Evolutionary conservation across 2,113 vertebrate species (phyloP).

Genomic region (Sardina pilchardus): DNA sequence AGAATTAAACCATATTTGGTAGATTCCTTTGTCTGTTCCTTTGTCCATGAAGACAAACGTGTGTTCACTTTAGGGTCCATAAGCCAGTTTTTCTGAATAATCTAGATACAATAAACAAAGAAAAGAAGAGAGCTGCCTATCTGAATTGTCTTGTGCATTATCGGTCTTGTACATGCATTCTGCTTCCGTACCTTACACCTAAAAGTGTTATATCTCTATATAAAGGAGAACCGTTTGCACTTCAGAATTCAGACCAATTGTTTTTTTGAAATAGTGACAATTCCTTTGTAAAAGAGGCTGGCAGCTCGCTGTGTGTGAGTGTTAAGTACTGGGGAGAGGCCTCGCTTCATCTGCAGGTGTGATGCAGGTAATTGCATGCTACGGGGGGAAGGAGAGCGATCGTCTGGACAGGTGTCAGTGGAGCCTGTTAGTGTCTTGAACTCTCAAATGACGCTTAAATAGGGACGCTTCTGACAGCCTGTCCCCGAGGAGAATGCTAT

Average conservation of each 20-base stretch:
- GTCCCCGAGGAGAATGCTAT: background rate
- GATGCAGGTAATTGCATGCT: constrained; percentile 36
- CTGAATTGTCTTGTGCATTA: no score
- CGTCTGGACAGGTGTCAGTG: constrained; percentile 44
- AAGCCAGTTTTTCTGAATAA: no score
- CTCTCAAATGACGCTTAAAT: constrained; percentile 34
- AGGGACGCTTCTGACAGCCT: constrained; percentile 26
- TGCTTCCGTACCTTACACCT: no score
- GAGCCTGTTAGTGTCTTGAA: constrained; percentile 32
- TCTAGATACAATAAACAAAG: no score
- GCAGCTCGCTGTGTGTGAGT: background rate
- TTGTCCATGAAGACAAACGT: no score
- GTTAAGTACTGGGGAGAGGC: background rate
- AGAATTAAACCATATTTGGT: no score
- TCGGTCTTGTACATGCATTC: no score
- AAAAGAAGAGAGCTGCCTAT: no score
- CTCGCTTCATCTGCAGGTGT: constrained; percentile 10
- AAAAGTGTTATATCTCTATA: no score
- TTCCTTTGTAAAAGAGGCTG: background rate
- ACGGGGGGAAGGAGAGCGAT: constrained; percentile 4
- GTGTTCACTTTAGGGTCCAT: no score
- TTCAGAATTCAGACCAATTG: background rate
- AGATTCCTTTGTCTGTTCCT: no score
- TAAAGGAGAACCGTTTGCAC: no score
- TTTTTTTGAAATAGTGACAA: background rate